Percentiles rank a stretch among this genome's conserved stretches.
Evolutionary conservation across 2,888 invertebrate species (phyloP).

Genomic region (Drosophila infuscata): DNA sequence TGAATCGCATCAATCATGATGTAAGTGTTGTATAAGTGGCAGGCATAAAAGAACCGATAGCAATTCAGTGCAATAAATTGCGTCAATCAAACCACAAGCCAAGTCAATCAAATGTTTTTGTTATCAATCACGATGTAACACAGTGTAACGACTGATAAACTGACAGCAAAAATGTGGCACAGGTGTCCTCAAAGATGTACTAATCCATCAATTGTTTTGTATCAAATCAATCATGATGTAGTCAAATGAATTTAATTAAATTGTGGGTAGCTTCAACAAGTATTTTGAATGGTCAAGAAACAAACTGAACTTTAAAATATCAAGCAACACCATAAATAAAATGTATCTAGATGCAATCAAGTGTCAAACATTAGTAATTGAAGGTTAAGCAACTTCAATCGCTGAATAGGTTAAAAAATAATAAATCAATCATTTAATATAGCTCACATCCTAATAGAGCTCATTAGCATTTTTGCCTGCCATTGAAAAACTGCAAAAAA

Average conservation of each 20-base stretch:
- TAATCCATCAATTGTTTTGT: not conserved
- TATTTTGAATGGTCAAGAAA: not conserved
- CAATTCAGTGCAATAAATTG: not conserved
- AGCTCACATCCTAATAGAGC: constrained; percentile 20
- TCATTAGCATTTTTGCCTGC: constrained; percentile 48
- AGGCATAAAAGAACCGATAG: not conserved
- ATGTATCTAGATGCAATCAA: not conserved
- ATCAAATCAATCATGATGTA: not conserved
- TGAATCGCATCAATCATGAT: constrained; percentile 51
- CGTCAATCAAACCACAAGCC: constrained; percentile 23
- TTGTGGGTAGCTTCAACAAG: not conserved
- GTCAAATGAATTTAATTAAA: not conserved
- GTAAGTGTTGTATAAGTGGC: constrained; percentile 27
- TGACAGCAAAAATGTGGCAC: not conserved
- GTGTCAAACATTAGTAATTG: not conserved
- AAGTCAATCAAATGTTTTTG: not conserved
- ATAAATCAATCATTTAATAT: constrained; percentile 45
- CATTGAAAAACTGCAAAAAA: not conserved
- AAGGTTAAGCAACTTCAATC: not conserved
- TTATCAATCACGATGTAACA: constrained; percentile 19
- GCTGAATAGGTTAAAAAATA: constrained; percentile 1
- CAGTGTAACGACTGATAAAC: not conserved
- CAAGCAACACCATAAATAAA: not conserved
- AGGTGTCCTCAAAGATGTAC: not conserved
- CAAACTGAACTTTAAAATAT: not conserved